A percentile compares a stretch with the other conserved stretches of the same genome.
Conservation (phyloP, 1,140 invertebrate genomes). For the Ptiloglossa arizonensis region DNA sequence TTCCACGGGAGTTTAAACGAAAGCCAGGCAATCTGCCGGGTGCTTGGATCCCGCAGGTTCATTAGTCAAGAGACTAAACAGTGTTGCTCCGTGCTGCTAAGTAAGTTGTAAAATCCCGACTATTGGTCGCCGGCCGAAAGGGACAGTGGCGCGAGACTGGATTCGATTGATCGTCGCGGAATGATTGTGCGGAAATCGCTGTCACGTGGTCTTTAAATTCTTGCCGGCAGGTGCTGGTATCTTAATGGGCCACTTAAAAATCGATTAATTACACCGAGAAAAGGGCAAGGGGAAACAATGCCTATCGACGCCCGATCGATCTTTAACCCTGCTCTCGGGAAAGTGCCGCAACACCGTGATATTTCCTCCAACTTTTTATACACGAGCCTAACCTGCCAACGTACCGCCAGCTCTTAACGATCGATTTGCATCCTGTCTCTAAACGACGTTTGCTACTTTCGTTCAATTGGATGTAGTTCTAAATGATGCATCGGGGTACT, state of each 20-base stretch:
- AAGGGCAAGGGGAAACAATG: not conserved
- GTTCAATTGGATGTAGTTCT: no score
- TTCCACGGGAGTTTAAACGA: conserved; percentile 67
- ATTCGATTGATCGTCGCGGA: conserved; percentile 70
- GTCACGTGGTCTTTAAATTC: conserved; percentile 52
- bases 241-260: conserved; percentile 79
- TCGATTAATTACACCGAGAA: conserved; percentile 77
- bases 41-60: conserved; percentile 70
- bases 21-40: conserved; percentile 68
- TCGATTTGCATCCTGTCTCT: not conserved
- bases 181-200: conserved; percentile 77
- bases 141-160: conserved; percentile 43
- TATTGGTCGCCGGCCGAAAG: conserved; percentile 49
- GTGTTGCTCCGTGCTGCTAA: conserved; percentile 71
- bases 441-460: no score
- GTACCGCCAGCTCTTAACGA: not conserved
- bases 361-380: no score
- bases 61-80: conserved; percentile 79
- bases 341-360: no score
- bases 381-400: not conserved
- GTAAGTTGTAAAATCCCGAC: conserved; percentile 75
- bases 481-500: not conserved
- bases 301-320: not conserved
- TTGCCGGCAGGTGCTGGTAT: conserved; percentile 55
- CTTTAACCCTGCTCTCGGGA: no score